Base-by-base conservation (phyloP, 2,797 vertebrate genomes). In the Dipus sagitta region DNA sequence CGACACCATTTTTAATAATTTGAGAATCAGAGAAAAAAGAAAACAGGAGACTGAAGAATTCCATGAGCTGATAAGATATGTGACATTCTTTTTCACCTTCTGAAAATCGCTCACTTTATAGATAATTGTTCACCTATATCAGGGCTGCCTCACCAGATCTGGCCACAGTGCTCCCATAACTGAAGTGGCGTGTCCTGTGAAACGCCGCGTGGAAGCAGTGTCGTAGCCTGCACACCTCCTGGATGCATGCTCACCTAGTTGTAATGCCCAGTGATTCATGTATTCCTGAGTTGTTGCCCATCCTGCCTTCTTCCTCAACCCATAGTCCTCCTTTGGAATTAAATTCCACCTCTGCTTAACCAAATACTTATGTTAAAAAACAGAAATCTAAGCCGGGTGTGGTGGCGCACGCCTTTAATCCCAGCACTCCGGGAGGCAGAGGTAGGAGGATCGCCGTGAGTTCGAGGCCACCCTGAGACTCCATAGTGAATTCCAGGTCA, bases 271-370 rank as follows among this genome's bases (percentile, higher is more conserved):
- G n/a, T 80, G 42, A n/a, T 74, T 75, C 62, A 47, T 38, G 21
- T 1, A 7, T 60, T 76, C 85, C 62, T 64, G 71, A 96, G 64
- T 8, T 75, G 80, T 71, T 76, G 28, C 75, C 20, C 70, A 30
- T 70, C 15, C 11, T 80, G 17, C 86, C 26, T 79, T 74, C 13
- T n/a, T 32, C 30, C 70, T 68, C 26, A 30, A 32, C 88, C 13
- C 18, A 30, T 83, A 30, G 26, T 5, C 11, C 14, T 14, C 67
- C 20, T 13, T 38, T n/a, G 86, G 2, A 94, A 64, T 30, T 90
- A 94, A 94, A 94, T 7, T 0, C 54, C 21, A 93, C 91, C 23
- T 81, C 94, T 86, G 76, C 23, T 52, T 95, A 78, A 1, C 47
- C 70, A 72, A 0, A 5, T 28, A 52, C 28, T 74, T 85, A 72